Evolutionary conservation across 2,113 vertebrate genomes (phyloP), one percentile per base, ranked within the genome.

Genomic region (Dendropsophus ebraccatus): DNA sequence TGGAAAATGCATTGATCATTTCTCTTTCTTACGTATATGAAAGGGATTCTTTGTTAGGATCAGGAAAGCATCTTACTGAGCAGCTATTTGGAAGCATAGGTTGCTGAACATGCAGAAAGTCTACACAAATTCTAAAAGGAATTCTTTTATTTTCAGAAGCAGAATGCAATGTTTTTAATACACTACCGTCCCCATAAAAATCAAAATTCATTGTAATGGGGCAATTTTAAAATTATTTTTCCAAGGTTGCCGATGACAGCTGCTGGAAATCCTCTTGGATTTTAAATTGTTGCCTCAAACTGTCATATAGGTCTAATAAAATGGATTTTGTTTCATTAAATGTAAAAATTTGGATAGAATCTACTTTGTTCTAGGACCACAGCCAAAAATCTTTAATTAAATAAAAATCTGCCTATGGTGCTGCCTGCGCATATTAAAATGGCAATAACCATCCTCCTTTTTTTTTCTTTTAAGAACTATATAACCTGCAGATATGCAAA

Each of bases 261-360:
- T 81, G 87, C 81, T 25, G 87, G n/a, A 62, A 89, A 88, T 89
- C 88, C 11, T 56, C 58, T 88, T 81, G 4, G 21, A 85, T 16
- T 88, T 81, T 87, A 88, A 91, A 92, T 86, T 89, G 90, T 87
- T 82, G 32, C 41, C 87, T 91, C 88, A 88, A 89, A 30, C 76
- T 23, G 88, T 88, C 54, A 47, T 87, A 73, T 50, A 60, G 88
- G 76, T 52, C 50, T 54, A 91, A 16, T 86, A 35, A 69, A 84
- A 86, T 47, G 10, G 30, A 84, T 88, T 88, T 91, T 47, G 17
- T 87, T 89, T 84, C 75, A 90, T 88, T 91, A 88, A 88, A 87
- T 82, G 88, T 89, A 89, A 86, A 90, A 83, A 83, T 87, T 6
- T 87, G 84, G 79, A 81, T 78, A 84, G 87, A 87, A 90, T 75